Conservation (phyloP, 2,797 vertebrate species). For the Catamblyrhynchus diadema region DNA sequence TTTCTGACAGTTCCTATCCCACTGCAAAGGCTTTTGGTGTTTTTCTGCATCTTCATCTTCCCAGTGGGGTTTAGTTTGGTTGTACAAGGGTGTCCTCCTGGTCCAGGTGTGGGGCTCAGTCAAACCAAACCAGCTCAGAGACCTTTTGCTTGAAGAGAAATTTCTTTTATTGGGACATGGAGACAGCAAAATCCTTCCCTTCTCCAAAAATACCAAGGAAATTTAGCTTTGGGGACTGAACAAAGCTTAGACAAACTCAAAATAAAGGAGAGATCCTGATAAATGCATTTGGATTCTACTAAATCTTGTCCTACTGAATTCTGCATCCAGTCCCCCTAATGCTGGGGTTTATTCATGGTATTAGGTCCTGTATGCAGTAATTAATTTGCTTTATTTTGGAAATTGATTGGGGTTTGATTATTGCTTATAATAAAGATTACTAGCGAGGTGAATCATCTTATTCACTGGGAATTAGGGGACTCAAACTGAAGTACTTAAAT, state of each 20-base stretch:
- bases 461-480: not conserved
- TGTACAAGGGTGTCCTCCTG: not conserved
- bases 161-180: rapidly evolving
- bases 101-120: not conserved
- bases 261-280: not conserved
- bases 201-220: not conserved
- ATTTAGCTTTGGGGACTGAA: not conserved
- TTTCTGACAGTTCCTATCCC: not conserved
- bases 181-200: not conserved
- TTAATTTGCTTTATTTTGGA: not conserved
- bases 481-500: not conserved
- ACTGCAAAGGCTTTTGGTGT: not conserved
- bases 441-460: not conserved
- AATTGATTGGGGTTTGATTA: not conserved
- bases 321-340: not conserved
- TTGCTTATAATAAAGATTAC: not conserved
- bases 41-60: not conserved
- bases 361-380: not conserved
- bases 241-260: not conserved
- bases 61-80: not conserved
- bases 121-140: not conserved
- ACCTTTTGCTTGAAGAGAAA: not conserved
- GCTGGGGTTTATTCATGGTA: not conserved
- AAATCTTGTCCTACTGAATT: not conserved
- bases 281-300: not conserved